Conservation (phyloP, 2,113 vertebrate genomes). For the Charadrius vociferus region DNA sequence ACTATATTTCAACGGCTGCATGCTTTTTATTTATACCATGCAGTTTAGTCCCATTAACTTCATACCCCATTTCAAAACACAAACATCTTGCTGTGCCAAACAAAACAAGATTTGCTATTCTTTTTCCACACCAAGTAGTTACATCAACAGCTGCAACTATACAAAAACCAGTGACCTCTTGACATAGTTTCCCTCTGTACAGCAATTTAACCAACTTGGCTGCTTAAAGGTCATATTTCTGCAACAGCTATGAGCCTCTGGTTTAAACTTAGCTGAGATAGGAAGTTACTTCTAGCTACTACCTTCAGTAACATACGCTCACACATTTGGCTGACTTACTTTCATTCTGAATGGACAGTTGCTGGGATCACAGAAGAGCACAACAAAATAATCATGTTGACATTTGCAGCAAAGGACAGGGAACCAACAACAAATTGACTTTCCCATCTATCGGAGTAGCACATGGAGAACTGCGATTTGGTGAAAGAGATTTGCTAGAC, state of each 20-base stretch:
- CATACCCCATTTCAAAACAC: constrained; percentile 26
- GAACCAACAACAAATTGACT: not conserved
- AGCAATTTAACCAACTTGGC: constrained; percentile 16
- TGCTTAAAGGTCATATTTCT: constrained; percentile 44
- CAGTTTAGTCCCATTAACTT: not conserved
- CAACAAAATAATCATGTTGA: not conserved
- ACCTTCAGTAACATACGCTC: not conserved
- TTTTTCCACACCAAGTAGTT: constrained; percentile 12
- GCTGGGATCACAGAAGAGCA: not conserved
- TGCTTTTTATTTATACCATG: not conserved
- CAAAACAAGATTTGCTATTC: constrained; percentile 33
- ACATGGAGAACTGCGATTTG: not conserved
- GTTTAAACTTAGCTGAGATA: not conserved
- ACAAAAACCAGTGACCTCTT: constrained; percentile 35
- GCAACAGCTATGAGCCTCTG: not conserved
- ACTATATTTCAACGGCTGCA: not conserved
- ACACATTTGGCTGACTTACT: not conserved
- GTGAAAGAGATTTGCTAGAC: not conserved
- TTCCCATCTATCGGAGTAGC: not conserved
- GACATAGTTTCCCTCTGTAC: constrained; percentile 30
- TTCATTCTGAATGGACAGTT: not conserved
- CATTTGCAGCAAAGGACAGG: not conserved
- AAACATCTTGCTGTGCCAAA: constrained; percentile 7
- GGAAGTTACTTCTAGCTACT: not conserved
- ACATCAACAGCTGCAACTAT: constrained; percentile 25